A percentile compares a stretch with the other conserved stretches of the same genome.
phyloP scores from a whole-genome alignment of 2,113 vertebrate species.

The Lanius collurio region DNA sequence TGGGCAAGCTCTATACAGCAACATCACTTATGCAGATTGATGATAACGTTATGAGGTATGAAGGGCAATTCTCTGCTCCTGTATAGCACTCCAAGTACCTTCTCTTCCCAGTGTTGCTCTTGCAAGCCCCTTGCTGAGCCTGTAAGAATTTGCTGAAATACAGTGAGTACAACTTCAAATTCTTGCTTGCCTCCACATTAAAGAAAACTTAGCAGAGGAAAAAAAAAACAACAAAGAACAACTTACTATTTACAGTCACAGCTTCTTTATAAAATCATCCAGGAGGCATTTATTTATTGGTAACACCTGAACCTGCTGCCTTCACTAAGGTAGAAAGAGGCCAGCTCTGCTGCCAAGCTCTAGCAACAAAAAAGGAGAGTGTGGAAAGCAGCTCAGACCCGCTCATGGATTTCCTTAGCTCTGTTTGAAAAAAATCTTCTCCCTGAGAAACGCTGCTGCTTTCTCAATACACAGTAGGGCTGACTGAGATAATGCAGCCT shows the following conservation, averaged over 20 bases:
- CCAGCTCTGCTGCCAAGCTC: not conserved
- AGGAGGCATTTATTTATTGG: not conserved
- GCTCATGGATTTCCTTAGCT: not conserved
- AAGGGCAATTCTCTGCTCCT: not conserved
- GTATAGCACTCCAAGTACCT: not conserved
- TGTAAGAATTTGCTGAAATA: not conserved
- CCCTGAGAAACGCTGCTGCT: not conserved
- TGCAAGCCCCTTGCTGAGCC: not conserved
- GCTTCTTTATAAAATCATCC: not conserved
- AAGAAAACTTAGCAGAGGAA: not conserved
- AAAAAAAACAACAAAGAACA: not conserved
- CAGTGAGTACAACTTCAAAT: not conserved
- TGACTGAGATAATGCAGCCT: not conserved
- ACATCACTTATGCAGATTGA: slow-evolving; percentile 98
- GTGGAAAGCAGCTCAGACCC: not conserved
- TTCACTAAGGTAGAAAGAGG: not conserved
- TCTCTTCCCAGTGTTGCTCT: not conserved
- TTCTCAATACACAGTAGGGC: not conserved
- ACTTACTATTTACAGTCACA: not conserved
- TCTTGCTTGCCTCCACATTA: not conserved
- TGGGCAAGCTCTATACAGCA: slow-evolving; percentile 90
- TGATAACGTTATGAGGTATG: slow-evolving; percentile 95
- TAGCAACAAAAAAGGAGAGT: not conserved
- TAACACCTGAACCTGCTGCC: not conserved
- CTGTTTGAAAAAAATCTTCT: not conserved